Evolutionary conservation across 2,888 invertebrate species (phyloP).

Genomic region (Spicauda simplicius): DNA sequence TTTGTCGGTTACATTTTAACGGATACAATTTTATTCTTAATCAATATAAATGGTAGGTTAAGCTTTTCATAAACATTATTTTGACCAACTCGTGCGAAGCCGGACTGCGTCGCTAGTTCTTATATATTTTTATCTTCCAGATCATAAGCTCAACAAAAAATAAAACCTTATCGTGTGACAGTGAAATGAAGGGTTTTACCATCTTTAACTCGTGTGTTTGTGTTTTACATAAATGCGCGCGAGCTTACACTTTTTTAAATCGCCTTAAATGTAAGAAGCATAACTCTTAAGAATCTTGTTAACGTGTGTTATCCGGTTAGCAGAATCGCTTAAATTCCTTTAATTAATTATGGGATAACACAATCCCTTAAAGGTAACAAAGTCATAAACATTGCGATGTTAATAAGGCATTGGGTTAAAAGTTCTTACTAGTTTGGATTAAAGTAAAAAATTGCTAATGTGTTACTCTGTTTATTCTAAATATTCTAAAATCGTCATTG

Average conservation of each 20-base stretch:
- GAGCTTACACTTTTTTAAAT: background rate
- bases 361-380: slow-evolving; percentile 16
- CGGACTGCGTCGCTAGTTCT: no score
- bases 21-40: no score
- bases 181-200: no score
- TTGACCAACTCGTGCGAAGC: no score
- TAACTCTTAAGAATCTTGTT: slow-evolving; percentile 35
- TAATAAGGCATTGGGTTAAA: slow-evolving; percentile 17
- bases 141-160: no score
- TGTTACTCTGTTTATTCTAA: background rate
- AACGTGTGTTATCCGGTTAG: slow-evolving; percentile 25
- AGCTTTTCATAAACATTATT: no score
- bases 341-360: slow-evolving; percentile 38
- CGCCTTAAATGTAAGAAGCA: slow-evolving; percentile 7
- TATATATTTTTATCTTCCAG: no score
- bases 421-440: slow-evolving; percentile 1
- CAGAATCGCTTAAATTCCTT: slow-evolving; percentile 38
- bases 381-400: slow-evolving; percentile 25
- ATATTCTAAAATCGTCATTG: background rate
- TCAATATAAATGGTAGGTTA: no score
- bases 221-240: no score
- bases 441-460: background rate
- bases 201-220: no score
- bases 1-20: no score
- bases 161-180: no score